Evolutionary conservation across 2,888 invertebrate species (phyloP).

Genomic region (Augiades crinisus): DNA sequence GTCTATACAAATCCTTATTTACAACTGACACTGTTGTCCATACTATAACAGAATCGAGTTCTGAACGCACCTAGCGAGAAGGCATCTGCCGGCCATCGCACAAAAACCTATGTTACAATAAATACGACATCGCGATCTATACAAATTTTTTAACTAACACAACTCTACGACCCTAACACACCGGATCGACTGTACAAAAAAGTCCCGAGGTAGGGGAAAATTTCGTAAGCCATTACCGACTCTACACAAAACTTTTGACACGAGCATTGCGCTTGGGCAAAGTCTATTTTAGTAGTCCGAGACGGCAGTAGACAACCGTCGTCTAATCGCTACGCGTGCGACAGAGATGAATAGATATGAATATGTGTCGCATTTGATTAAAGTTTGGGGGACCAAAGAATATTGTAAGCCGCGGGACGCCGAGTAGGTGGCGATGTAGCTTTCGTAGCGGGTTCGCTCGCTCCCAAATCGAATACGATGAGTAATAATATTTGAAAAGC

Average conservation of each 20-base stretch:
- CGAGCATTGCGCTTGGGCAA: conserved; percentile 80
- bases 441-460: conserved; percentile 71
- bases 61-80: conserved; percentile 65
- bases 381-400: conserved; percentile 78
- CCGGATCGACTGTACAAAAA: conserved; percentile 75
- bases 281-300: conserved; percentile 79
- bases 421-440: conserved; percentile 82
- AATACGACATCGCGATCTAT: conserved; percentile 63
- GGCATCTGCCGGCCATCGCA: conserved; percentile 63
- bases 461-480: conserved; percentile 80
- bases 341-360: conserved; percentile 67
- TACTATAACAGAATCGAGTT: conserved; percentile 63
- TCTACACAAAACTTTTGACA: conserved; percentile 80
- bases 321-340: conserved; percentile 54
- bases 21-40: conserved; percentile 79
- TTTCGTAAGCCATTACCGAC: conserved; percentile 78
- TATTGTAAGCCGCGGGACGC: conserved; percentile 73
- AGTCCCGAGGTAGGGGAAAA: conserved; percentile 76
- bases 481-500: conserved; percentile 81
- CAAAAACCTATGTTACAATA: conserved; percentile 58
- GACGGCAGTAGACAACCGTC: conserved; percentile 57
- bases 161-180: conserved; percentile 73
- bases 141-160: conserved; percentile 67
- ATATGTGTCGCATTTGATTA: conserved; percentile 77
- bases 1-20: conserved; percentile 81